Evolutionary conservation across 2,797 vertebrate species (phyloP).

Genomic region (Acomys russatus): DNA sequence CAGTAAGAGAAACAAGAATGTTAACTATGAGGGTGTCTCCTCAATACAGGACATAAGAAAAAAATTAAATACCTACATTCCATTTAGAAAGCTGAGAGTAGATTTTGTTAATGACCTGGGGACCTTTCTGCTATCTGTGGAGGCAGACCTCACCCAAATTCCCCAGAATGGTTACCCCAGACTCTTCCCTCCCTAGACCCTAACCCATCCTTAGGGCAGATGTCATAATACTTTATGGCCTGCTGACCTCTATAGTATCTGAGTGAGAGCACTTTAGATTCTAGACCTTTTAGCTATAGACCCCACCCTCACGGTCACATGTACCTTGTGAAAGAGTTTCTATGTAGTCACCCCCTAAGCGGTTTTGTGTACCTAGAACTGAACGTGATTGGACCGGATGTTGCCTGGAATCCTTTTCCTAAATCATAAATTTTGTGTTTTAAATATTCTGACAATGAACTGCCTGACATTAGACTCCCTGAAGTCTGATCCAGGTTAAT

Average conservation of each 20-base stretch:
- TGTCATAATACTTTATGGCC: not conserved
- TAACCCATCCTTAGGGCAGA: not conserved
- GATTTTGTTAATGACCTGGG: not conserved
- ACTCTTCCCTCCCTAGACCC: not conserved
- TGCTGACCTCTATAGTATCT: not conserved
- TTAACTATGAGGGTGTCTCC: not conserved
- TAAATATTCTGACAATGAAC: not conserved
- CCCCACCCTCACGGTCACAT: not conserved
- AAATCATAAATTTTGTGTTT: not conserved
- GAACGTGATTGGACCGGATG: not conserved
- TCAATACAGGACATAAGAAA: not conserved
- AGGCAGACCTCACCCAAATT: not conserved
- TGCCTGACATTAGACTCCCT: not conserved
- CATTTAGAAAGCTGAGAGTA: not conserved
- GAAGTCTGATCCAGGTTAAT: not conserved
- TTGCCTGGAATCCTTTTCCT: not conserved
- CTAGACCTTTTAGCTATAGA: not conserved
- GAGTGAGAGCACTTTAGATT: not conserved
- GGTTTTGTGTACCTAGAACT: not conserved
- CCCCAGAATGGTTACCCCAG: not conserved
- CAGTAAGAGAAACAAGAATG: not conserved
- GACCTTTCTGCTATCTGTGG: not conserved
- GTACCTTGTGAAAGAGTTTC: not conserved
- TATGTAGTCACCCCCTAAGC: not conserved
- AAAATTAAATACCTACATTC: not conserved